phyloP scores from a whole-genome alignment of 2,888 invertebrate species.

The Coleophora flavipennella region DNA sequence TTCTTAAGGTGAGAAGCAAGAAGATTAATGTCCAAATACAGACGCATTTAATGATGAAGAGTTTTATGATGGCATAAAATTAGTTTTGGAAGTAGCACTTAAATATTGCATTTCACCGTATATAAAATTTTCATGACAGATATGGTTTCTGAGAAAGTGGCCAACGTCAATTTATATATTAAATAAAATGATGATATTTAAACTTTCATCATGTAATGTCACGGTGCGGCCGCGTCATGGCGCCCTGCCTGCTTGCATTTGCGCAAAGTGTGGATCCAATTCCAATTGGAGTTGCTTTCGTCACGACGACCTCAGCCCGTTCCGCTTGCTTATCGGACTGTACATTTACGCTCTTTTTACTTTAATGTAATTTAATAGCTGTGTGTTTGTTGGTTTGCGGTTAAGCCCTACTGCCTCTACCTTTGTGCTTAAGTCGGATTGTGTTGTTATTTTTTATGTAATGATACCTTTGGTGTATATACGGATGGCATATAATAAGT shows the following conservation, averaged over 20 bases:
- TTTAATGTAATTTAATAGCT: constrained; percentile 42
- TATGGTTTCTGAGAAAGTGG: not conserved
- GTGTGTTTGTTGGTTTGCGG: constrained; percentile 33
- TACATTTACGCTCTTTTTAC: constrained; percentile 50
- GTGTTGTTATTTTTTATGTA: constrained; percentile 4
- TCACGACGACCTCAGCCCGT: constrained; percentile 38
- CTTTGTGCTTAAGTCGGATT: constrained; percentile 22
- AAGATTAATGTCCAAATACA: too few relatives aligned
- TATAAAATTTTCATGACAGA: too few relatives aligned
- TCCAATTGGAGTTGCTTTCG: constrained; percentile 28
- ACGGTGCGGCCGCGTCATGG: not conserved
- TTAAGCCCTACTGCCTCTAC: constrained; percentile 21
- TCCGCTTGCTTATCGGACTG: constrained; percentile 49
- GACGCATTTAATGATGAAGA: too few relatives aligned
- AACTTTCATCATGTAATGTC: not conserved
- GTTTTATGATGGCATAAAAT: too few relatives aligned
- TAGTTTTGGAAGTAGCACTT: too few relatives aligned
- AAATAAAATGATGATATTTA: not conserved
- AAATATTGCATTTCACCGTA: too few relatives aligned
- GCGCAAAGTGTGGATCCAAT: constrained; percentile 8
- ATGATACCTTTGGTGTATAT: too few relatives aligned
- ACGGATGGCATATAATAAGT: too few relatives aligned
- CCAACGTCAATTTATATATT: not conserved
- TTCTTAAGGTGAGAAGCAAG: too few relatives aligned
- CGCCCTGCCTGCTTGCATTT: not conserved